Percentiles rank a stretch among this genome's conserved stretches.
Evolutionary conservation across 2,888 invertebrate species (phyloP).

Genomic region (Onchidella celtica): DNA sequence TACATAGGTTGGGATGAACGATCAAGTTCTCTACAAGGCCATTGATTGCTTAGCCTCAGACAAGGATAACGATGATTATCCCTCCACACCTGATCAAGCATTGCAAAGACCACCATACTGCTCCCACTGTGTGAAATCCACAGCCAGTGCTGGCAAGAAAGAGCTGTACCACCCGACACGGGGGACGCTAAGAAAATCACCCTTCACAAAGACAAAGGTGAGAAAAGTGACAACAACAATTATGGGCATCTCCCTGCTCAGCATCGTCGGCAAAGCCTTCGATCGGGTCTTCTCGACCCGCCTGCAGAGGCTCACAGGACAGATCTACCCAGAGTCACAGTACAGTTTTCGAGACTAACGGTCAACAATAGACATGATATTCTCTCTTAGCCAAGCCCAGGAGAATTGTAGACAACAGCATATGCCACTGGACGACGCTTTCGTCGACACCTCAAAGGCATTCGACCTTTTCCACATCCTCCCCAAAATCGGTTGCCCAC

Average conservation of each 20-base stretch:
- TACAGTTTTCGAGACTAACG: slow-evolving; percentile 50
- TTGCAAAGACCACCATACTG: slow-evolving; percentile 21
- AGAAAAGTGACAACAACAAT: slow-evolving; percentile 53
- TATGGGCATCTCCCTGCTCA: slow-evolving; percentile 55
- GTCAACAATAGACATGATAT: slow-evolving; percentile 52
- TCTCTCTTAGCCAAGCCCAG: slow-evolving; percentile 36
- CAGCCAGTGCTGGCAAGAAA: slow-evolving; percentile 28
- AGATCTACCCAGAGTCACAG: slow-evolving; percentile 56
- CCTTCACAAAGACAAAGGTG: slow-evolving; percentile 56
- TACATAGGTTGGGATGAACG: too few relatives aligned
- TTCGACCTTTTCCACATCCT: slow-evolving; percentile 50
- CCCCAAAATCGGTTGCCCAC: slow-evolving; percentile 32
- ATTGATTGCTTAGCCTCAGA: not conserved
- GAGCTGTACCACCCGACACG: slow-evolving; percentile 51
- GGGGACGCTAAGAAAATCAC: slow-evolving; percentile 51
- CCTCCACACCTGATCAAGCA: not conserved
- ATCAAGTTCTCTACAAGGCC: too few relatives aligned
- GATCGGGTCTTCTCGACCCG: not conserved
- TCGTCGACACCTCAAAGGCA: slow-evolving; percentile 54
- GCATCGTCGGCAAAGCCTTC: slow-evolving; percentile 35
- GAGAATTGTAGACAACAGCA: slow-evolving; percentile 48
- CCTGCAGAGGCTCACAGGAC: slow-evolving; percentile 43
- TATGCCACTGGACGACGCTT: slow-evolving; percentile 50
- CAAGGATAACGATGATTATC: not conserved
- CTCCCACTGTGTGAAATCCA: not conserved